Conservation (phyloP, 2,888 invertebrate species). For the Hirudinaria manillensis region DNA sequence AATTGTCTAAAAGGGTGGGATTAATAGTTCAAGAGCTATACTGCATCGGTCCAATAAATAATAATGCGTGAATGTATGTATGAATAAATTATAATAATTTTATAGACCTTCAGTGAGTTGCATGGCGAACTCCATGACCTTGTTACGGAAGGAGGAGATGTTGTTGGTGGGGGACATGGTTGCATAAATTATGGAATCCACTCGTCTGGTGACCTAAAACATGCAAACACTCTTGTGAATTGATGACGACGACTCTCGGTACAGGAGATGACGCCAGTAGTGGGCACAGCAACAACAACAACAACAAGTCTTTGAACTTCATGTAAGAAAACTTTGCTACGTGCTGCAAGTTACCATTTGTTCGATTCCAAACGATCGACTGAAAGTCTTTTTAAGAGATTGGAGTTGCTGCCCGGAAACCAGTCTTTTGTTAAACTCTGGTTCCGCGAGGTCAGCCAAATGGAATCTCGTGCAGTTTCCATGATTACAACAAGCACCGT, state of each 20-base stretch:
- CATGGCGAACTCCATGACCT: not conserved
- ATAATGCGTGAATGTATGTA: not conserved
- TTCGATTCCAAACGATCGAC: no score
- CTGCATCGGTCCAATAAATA: not conserved
- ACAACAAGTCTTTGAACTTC: no score
- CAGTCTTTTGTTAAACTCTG: no score
- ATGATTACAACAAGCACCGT: not conserved
- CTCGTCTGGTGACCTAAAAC: not conserved
- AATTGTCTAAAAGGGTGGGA: not conserved
- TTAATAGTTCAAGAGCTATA: not conserved
- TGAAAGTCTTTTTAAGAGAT: no score
- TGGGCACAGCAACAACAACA: no score
- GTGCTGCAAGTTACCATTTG: no score
- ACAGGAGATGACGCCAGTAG: not conserved
- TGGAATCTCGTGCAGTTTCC: not conserved
- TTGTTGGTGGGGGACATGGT: not conserved
- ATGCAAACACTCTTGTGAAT: not conserved
- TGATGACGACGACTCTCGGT: not conserved
- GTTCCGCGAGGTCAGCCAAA: not conserved
- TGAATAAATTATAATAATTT: not conserved
- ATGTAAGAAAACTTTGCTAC: no score
- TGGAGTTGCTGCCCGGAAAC: no score
- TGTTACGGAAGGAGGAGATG: not conserved
- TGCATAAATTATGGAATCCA: slow-evolving; percentile 5
- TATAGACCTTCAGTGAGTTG: slow-evolving; percentile 21